Conservation (phyloP, 2,797 vertebrate genomes). For the Phrynocephalus vlangalii region DNA sequence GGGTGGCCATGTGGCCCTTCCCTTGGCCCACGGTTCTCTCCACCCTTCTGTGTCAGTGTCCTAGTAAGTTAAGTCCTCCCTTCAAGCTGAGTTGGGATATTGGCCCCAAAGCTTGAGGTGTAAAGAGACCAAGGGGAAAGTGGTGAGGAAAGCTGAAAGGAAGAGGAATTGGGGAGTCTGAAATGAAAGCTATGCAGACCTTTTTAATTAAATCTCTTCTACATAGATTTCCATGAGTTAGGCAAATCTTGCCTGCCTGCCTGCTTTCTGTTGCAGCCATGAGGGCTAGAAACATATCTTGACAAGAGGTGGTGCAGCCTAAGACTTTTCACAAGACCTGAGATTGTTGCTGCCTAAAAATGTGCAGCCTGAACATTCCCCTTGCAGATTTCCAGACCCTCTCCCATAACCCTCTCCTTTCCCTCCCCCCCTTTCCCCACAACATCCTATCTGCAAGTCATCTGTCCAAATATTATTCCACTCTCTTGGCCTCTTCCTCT, state of each 20-base stretch:
- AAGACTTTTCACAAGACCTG: neutral
- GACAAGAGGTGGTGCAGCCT: neutral
- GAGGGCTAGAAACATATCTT: constrained; percentile 6
- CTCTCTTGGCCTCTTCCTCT: constrained; percentile 12
- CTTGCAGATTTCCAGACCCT: neutral
- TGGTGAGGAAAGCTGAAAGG: neutral
- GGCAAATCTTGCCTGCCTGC: neutral
- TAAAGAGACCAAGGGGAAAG: neutral
- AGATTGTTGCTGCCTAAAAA: neutral
- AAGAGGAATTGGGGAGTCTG: neutral
- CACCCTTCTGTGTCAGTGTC: too few species aligned
- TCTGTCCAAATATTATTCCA: constrained; percentile 18
- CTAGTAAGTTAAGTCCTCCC: neutral
- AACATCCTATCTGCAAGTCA: constrained; percentile 26
- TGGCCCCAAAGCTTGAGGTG: neutral
- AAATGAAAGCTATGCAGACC: neutral
- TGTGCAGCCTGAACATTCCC: neutral
- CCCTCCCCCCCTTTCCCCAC: neutral
- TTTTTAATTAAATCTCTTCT: too few species aligned
- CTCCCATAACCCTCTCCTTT: neutral
- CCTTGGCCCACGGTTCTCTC: too few species aligned
- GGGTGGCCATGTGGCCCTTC: too few species aligned
- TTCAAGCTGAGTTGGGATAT: neutral
- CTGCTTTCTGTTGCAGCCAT: neutral
- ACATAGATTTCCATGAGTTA: neutral